phyloP scores from a whole-genome alignment of 2,888 invertebrate genomes.

The Drosophila trichaetosa region DNA sequence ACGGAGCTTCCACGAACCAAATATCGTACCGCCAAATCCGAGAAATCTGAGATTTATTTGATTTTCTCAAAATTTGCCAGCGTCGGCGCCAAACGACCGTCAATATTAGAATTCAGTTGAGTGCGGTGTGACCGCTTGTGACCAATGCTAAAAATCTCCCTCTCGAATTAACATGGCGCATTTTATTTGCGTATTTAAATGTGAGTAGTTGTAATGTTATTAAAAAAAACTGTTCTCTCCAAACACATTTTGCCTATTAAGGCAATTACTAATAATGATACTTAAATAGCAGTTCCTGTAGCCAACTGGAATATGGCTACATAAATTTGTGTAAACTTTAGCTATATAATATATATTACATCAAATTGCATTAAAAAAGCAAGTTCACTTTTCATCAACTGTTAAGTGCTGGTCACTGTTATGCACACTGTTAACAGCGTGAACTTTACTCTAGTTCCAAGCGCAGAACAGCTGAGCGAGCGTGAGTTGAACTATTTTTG shows the following conservation, averaged over 20 bases:
- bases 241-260: not conserved
- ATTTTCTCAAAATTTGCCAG: constrained; percentile 32
- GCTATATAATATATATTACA: not conserved
- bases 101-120: constrained; percentile 41
- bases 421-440: not conserved
- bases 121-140: constrained; percentile 41
- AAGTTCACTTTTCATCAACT: constrained; percentile 2
- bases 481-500: not conserved
- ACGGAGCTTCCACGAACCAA: constrained; percentile 28
- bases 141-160: not conserved
- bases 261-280: not conserved
- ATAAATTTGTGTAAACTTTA: not conserved
- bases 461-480: constrained; percentile 23
- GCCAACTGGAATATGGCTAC: not conserved
- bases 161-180: constrained; percentile 10
- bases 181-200: not conserved
- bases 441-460: constrained; percentile 11
- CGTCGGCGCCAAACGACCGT: constrained; percentile 37
- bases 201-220: not conserved
- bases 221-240: not conserved
- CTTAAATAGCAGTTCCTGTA: not conserved
- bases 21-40: constrained; percentile 34
- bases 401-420: constrained; percentile 3
- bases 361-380: not conserved
- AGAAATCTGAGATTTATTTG: constrained; percentile 26